Conservation (phyloP, 2,888 invertebrate species). For the Neoascia interrupta region DNA sequence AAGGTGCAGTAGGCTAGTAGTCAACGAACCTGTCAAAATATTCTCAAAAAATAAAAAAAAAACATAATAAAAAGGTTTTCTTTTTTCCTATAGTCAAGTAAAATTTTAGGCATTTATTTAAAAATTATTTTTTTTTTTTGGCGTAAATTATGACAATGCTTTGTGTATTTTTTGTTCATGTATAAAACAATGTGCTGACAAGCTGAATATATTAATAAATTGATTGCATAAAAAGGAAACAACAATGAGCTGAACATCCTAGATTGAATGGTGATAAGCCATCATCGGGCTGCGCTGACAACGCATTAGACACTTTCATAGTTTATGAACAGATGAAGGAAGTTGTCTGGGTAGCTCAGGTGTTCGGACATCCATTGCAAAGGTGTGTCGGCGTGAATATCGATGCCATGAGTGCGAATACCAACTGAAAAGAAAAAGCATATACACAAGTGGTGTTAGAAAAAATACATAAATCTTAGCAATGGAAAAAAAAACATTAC, state of each 20-base stretch:
- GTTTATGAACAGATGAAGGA: slow-evolving; percentile 90
- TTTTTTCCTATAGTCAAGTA: no score
- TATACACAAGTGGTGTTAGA: slow-evolving; percentile 5
- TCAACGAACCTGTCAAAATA: no score
- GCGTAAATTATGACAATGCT: slow-evolving; percentile 57
- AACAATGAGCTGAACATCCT: slow-evolving; percentile 60
- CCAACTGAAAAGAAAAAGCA: slow-evolving; percentile 83
- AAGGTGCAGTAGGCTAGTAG: no score
- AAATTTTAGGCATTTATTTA: slow-evolving; percentile 50
- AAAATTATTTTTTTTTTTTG: slow-evolving; percentile 24
- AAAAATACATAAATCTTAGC: slow-evolving; percentile 53
- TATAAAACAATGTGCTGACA: slow-evolving; percentile 56
- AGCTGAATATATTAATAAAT: slow-evolving; percentile 66
- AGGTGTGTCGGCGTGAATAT: slow-evolving; percentile 92
- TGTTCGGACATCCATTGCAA: slow-evolving; percentile 99
- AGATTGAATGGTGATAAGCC: slow-evolving; percentile 59
- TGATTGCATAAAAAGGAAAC: slow-evolving; percentile 56
- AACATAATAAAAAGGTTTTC: no score
- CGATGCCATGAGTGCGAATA: slow-evolving; percentile 93
- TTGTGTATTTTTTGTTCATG: slow-evolving; percentile 16
- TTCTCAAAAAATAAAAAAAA: no score
- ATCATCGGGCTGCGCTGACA: not conserved
- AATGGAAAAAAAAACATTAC: not conserved
- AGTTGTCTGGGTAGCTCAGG: slow-evolving; percentile 98
- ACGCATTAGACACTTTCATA: slow-evolving; percentile 73